Base-by-base conservation (phyloP, 53 echinoderm and acorn worm species). In the Holothuria leucospilota region DNA sequence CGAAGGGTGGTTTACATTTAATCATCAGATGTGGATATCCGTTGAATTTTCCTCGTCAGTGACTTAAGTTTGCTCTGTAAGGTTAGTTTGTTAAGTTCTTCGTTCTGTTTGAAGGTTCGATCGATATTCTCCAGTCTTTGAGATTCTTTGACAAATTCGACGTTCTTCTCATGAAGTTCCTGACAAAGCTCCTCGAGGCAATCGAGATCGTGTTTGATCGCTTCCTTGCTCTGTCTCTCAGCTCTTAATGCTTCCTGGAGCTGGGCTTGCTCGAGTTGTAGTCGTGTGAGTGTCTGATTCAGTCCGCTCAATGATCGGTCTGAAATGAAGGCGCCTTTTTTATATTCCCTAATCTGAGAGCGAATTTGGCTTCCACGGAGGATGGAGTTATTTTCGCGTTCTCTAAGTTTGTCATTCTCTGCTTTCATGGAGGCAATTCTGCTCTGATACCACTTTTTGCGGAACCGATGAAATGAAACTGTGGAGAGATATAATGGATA, bases 141-240 rank as follows among this genome's bases (percentile, higher is more conserved):
- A 20, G 80, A 58, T 29, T 80, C 80, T 20, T 61, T 59, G 10
- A 80, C 80, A 21, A 80, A 80, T 29, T 80, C 80, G 6, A 80
- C 28, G 80, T 80, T 80, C 60, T 80, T 80, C 59, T 80, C 80
- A 25, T 59, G 80, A 25, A 80, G 52, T 34, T 80, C 80, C 60
- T 80, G 80, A 39, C 80, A 80, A 16, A 80, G 80, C 20, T 80
- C 80, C 34, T 80, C 80, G 27, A 80, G 60, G 29, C 80, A 80
- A 27, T 80, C 80, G 27, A 80, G 29, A 20, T 80, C 80, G 34
- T 80, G 80, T 29, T 59, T 80, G 80, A 59, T 29, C 29, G 80
- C 29, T 13, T 80, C 80, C 18, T 80, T 80, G 30, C 59, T 61
- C 8, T 80, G 60, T 15, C 80, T 58, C 29, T 80, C 59, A 5